Conservation (phyloP, 2,888 invertebrate species). For the Heteromurus nitidus region DNA sequence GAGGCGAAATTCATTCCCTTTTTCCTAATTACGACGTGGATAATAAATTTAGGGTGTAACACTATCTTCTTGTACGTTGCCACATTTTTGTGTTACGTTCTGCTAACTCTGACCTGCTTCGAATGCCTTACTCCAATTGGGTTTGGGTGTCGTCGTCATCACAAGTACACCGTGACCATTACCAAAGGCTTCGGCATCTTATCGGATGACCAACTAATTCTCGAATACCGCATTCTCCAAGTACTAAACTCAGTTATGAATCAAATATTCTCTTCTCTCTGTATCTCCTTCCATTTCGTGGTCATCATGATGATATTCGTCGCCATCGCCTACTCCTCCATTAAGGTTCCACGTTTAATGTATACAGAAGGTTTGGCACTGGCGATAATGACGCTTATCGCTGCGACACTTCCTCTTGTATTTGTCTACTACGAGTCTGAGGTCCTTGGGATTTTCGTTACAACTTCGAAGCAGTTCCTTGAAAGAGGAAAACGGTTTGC, state of each 20-base stretch:
- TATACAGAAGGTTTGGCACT: background rate
- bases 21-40: background rate
- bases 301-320: background rate
- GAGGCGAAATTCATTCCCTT: background rate
- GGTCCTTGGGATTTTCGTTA: background rate
- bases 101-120: background rate
- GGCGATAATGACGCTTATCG: background rate
- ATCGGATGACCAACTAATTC: background rate
- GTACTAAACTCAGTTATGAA: background rate
- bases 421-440: conserved; percentile 12
- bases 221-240: background rate
- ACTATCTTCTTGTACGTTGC: background rate
- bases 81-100: background rate
- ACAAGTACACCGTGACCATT: background rate
- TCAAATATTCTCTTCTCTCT: background rate
- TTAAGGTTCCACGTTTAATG: background rate
- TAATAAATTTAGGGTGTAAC: background rate
- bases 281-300: background rate
- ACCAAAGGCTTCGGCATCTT: background rate
- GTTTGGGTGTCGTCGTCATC: too few species aligned
- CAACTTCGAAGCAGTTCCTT: background rate
- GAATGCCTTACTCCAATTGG: background rate
- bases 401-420: background rate
- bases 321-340: background rate
- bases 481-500: background rate